A percentile compares a stretch with the other conserved stretches of the same genome.
These are phyloP conservation scores for Drosophila kokeensis DNA, from an alignment of 2,888 invertebrate genomes.

Conservation along the genomic window DNA sequence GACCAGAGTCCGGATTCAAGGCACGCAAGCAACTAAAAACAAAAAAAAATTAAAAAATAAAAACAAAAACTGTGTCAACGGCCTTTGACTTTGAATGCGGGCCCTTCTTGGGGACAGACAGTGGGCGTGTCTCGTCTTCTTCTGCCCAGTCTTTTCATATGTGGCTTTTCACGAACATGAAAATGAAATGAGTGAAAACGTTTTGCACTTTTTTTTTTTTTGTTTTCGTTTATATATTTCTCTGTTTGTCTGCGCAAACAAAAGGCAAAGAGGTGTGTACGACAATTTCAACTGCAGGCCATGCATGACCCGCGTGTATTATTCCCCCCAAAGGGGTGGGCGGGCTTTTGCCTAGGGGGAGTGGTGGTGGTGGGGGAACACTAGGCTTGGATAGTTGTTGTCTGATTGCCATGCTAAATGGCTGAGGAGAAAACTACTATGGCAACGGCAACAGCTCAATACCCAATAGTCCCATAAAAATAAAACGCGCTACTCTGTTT, in stretches of 20 bases:
- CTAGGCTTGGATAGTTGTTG: conserved; percentile 43
- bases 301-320: conserved; percentile 72
- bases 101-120: conserved; percentile 51
- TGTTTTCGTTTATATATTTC: conserved; percentile 2
- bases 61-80: conserved; percentile 64
- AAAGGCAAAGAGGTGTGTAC: conserved; percentile 68
- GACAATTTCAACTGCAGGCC: conserved; percentile 69
- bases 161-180: conserved; percentile 71
- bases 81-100: conserved; percentile 60
- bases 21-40: conserved; percentile 49
- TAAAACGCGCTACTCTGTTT: neutral
- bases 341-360: neutral
- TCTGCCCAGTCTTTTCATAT: conserved; percentile 25
- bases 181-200: conserved; percentile 75
- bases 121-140: conserved; percentile 57
- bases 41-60: conserved; percentile 17
- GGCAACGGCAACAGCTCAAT: conserved; percentile 38
- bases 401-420: conserved; percentile 77
- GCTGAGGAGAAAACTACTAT: conserved; percentile 58
- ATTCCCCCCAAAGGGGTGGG: conserved; percentile 15
- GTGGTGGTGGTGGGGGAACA: conserved; percentile 10
- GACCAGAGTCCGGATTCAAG: conserved; percentile 55
- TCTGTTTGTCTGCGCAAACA: conserved; percentile 45
- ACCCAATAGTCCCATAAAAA: conserved; percentile 37
- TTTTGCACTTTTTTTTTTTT: conserved; percentile 58